Percentiles rank a stretch among this genome's conserved stretches.
Conservation (phyloP, 2,797 vertebrate genomes). For the Eutrigla gurnardus region DNA sequence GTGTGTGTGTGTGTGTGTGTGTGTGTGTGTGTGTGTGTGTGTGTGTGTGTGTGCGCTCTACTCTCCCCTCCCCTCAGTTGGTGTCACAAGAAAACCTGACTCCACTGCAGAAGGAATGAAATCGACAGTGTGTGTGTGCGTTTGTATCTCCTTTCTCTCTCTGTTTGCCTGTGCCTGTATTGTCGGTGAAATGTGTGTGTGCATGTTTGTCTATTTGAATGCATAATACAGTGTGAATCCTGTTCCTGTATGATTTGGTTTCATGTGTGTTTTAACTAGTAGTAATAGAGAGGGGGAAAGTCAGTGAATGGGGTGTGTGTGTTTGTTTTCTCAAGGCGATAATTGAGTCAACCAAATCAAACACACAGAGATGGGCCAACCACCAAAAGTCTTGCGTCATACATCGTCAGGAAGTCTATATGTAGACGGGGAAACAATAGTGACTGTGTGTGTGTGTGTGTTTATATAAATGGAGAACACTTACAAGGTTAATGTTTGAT, state of each 20-base stretch:
- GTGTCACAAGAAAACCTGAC: constrained; percentile 27
- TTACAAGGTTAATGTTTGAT: constrained; percentile 29
- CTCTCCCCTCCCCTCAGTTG: constrained; percentile 11
- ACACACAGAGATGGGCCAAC: not conserved
- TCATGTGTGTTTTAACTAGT: constrained; percentile 10
- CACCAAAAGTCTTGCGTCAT: constrained; percentile 4
- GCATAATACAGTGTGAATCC: not conserved
- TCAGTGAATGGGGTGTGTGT: constrained; percentile 17
- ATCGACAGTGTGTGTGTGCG: not conserved
- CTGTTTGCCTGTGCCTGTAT: not conserved
- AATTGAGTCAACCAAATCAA: constrained; percentile 22
- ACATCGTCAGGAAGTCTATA: constrained; percentile 22
- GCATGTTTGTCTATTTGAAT: constrained; percentile 8
- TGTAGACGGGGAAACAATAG: constrained; percentile 31
- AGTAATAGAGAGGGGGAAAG: constrained; percentile 7
- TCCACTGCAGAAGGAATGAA: constrained; percentile 14
- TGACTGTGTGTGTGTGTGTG: constrained; percentile 14
- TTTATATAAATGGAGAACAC: constrained; percentile 15
- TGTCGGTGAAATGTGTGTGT: not conserved
- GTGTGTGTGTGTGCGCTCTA: not conserved
- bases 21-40: constrained; percentile 14
- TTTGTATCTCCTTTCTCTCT: not conserved
- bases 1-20: not conserved
- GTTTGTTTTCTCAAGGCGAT: constrained; percentile 43
- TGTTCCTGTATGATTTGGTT: not conserved